Conservation (phyloP, 2,797 vertebrate genomes). For the Buceros bicornis region DNA sequence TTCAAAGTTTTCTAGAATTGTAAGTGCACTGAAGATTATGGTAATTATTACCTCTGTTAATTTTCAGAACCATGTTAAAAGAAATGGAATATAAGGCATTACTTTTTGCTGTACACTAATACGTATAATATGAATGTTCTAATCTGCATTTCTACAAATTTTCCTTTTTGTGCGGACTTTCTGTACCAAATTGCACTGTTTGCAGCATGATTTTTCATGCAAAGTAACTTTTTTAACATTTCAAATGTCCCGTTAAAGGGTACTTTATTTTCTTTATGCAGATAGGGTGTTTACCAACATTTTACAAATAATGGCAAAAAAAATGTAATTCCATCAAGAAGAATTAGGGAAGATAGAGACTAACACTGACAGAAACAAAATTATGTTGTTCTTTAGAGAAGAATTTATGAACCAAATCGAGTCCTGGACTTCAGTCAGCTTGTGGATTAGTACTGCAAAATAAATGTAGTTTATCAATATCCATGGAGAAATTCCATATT, state of each 20-base stretch:
- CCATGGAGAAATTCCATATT: neutral
- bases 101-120: neutral
- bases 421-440: neutral
- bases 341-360: neutral
- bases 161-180: neutral
- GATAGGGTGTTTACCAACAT: neutral
- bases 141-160: neutral
- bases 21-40: neutral
- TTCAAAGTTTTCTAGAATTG: neutral
- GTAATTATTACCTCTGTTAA: accelerated
- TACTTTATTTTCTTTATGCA: neutral
- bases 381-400: neutral
- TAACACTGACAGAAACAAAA: neutral
- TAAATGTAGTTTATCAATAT: neutral
- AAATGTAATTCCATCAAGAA: neutral
- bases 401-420: neutral
- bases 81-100: neutral
- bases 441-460: neutral
- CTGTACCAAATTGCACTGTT: neutral
- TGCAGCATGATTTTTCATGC: neutral
- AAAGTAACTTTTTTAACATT: neutral
- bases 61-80: neutral
- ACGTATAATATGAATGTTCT: neutral
- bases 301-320: neutral
- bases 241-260: neutral